Conservation (phyloP, 2,888 invertebrate species). For the Helicoverpa assulta region DNA sequence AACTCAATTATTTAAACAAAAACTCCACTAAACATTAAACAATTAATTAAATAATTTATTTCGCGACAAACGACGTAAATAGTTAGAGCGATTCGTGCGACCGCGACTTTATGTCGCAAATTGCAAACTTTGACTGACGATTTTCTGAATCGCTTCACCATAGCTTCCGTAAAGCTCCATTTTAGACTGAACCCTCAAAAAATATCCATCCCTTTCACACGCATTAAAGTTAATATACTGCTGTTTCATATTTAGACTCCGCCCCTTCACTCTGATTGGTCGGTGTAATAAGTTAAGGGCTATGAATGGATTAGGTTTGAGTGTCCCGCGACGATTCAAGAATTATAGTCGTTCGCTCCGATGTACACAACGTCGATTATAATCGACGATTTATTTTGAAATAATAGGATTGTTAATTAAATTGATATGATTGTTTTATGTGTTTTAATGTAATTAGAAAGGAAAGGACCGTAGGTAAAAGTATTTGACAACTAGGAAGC, state of each 20-base stretch:
- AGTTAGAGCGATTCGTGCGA: conserved; percentile 44
- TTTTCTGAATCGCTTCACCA: conserved; percentile 40
- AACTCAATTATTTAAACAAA: conserved; percentile 4
- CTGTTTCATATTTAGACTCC: conserved; percentile 69
- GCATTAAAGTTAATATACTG: conserved; percentile 10
- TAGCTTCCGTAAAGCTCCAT: conserved; percentile 68
- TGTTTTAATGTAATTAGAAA: background rate
- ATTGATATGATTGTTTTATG: background rate
- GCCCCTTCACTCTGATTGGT: conserved; percentile 73
- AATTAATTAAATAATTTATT: conserved; percentile 24
- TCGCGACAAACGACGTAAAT: conserved; percentile 49
- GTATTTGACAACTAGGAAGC: no score
- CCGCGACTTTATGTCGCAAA: conserved; percentile 59
- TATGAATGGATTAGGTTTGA: conserved; percentile 63
- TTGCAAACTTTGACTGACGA: conserved; percentile 72
- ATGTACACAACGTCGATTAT: conserved; percentile 19
- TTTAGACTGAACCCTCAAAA: conserved; percentile 57
- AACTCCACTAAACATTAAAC: conserved; percentile 26
- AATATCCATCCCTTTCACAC: conserved; percentile 59
- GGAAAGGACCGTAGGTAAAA: no score
- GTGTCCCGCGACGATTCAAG: conserved; percentile 50
- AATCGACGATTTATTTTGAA: conserved; percentile 23
- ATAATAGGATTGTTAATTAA: conserved; percentile 1
- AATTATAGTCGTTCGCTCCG: conserved; percentile 42
- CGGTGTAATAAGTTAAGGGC: conserved; percentile 52